phyloP scores from a whole-genome alignment of 1,140 invertebrate species.

The Bombus waltoni region DNA sequence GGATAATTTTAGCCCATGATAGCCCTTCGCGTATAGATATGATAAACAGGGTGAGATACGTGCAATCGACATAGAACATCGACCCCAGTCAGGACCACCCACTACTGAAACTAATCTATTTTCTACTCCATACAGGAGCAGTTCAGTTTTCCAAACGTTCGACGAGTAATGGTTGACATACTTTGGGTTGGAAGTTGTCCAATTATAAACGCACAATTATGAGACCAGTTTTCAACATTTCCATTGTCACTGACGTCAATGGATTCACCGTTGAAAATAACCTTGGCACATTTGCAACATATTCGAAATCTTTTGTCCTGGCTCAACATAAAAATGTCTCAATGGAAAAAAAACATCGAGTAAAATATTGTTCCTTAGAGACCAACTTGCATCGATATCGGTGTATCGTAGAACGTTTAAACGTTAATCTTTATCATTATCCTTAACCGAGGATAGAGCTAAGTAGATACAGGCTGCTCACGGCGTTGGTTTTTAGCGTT shows the following conservation, averaged over 20 bases:
- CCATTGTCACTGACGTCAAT: slow-evolving; percentile 27
- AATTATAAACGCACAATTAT: not conserved
- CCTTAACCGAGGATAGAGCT: no score
- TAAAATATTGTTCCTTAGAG: not conserved
- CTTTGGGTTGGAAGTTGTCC: not conserved
- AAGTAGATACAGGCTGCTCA: no score
- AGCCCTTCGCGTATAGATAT: not conserved
- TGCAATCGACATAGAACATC: not conserved
- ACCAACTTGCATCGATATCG: no score
- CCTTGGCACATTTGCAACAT: slow-evolving; percentile 7
- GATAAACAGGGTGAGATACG: slow-evolving; percentile 12
- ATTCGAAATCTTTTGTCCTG: not conserved
- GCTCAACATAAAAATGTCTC: not conserved
- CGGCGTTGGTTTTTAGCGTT: no score
- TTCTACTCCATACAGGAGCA: not conserved
- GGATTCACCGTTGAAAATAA: slow-evolving; percentile 25
- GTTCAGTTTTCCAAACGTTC: not conserved
- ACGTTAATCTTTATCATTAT: no score
- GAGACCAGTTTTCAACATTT: not conserved
- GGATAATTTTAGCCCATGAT: slow-evolving; percentile 1
- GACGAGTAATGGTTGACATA: not conserved
- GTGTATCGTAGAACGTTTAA: no score
- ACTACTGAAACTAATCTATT: not conserved
- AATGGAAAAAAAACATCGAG: not conserved
- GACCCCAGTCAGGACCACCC: not conserved